Evolutionary conservation across 2,113 vertebrate genomes (phyloP).

Genomic region (Pachycephala philippinensis): DNA sequence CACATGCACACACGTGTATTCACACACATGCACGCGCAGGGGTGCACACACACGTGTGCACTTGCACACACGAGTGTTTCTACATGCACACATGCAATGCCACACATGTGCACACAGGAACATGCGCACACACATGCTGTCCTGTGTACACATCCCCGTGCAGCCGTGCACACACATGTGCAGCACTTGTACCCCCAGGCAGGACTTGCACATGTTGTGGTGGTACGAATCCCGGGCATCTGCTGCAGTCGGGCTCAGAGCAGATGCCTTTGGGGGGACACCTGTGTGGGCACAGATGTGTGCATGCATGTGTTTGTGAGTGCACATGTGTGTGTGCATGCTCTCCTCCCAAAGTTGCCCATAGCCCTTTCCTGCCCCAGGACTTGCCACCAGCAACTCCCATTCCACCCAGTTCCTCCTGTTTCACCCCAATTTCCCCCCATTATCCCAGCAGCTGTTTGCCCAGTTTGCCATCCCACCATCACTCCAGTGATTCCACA

Average conservation of each 20-base stretch:
- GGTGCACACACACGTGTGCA: too few species aligned
- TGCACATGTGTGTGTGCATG: not conserved
- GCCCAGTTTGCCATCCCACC: too few species aligned
- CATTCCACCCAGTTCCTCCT: not conserved
- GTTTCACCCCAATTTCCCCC: not conserved
- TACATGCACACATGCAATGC: not conserved
- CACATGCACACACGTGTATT: not conserved
- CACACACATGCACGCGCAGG: too few species aligned
- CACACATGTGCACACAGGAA: too few species aligned
- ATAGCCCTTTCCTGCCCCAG: not conserved
- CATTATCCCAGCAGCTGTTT: not conserved
- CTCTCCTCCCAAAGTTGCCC: not conserved
- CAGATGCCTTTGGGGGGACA: accelerated
- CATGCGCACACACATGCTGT: not conserved
- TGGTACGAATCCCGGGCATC: not conserved
- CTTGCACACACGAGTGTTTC: too few species aligned
- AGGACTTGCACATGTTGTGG: not conserved
- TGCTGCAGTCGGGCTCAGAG: not conserved
- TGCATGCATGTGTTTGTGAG: not conserved
- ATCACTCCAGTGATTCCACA: not conserved
- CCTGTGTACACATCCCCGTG: not conserved
- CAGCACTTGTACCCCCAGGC: not conserved
- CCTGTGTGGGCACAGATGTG: accelerated
- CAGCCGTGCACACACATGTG: not conserved
- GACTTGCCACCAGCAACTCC: not conserved